A percentile compares a stretch with the other conserved stretches of the same genome.
Evolutionary conservation across 2,888 invertebrate genomes (phyloP).

Genomic region (Tetropium fuscum): DNA sequence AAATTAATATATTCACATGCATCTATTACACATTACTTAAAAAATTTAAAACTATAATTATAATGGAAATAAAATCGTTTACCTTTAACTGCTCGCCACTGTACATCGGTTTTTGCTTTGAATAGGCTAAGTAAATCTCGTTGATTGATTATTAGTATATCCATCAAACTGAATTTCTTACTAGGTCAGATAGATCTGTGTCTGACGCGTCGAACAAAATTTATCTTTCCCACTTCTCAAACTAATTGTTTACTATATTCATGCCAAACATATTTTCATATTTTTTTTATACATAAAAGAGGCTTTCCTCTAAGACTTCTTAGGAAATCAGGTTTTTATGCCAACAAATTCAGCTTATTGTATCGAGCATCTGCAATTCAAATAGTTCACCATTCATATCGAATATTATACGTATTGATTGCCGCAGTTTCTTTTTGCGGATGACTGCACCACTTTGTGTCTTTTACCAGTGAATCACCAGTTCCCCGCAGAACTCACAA

Average conservation of each 20-base stretch:
- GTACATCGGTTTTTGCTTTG: too few species aligned
- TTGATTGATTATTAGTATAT: too few species aligned
- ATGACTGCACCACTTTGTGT: slow-evolving; percentile 4
- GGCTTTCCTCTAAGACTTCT: background rate
- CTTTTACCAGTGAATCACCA: background rate
- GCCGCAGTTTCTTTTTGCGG: background rate
- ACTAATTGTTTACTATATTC: slow-evolving; percentile 10
- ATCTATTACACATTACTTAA: too few species aligned
- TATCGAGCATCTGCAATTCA: slow-evolving; percentile 4
- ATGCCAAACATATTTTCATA: slow-evolving; percentile 13
- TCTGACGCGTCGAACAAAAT: background rate
- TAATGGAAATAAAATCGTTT: too few species aligned
- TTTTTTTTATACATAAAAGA: background rate
- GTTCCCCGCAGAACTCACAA: background rate
- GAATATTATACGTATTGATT: background rate
- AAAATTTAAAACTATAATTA: too few species aligned
- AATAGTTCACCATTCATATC: background rate
- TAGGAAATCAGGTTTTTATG: slow-evolving; percentile 2
- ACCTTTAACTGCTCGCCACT: background rate
- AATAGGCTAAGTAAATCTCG: too few species aligned
- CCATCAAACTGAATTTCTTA: slow-evolving; percentile 5
- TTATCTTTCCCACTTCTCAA: slow-evolving; percentile 5
- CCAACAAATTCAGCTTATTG: slow-evolving; percentile 6
- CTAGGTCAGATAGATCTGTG: slow-evolving; percentile 3
- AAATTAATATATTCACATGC: too few species aligned